phyloP scores from a whole-genome alignment of 2,113 vertebrate genomes.

The Nestor notabilis region DNA sequence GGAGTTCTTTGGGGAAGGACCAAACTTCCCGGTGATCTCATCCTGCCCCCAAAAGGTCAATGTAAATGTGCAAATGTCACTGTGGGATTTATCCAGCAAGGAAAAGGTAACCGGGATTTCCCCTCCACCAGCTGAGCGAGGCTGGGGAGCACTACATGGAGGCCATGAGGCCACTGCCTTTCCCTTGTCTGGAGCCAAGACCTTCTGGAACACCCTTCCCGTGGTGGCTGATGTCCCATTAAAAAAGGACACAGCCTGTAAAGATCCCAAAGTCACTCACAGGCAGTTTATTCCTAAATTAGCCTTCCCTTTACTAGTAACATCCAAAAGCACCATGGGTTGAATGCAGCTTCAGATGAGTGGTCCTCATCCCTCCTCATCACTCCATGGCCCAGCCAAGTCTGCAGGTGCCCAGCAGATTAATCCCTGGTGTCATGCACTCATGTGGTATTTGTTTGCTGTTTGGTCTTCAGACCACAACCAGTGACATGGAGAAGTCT shows the following conservation, averaged over 20 bases:
- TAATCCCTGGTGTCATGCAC: not conserved
- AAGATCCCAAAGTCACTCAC: constrained; percentile 5
- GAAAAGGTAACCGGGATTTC: constrained; percentile 14
- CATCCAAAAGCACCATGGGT: not conserved
- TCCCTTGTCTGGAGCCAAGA: not conserved
- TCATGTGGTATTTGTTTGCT: not conserved
- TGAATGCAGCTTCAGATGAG: not conserved
- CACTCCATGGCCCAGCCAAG: fast-evolving
- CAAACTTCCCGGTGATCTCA: constrained; percentile 18
- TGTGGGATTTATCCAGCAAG: constrained; percentile 10
- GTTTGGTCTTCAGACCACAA: not conserved
- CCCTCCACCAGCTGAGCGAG: not conserved
- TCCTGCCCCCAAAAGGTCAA: not conserved
- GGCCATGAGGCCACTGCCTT: not conserved
- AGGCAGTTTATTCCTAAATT: not conserved
- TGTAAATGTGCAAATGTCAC: constrained; percentile 23
- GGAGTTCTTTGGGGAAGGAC: not conserved
- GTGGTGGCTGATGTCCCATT: not conserved
- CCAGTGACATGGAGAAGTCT: not conserved
- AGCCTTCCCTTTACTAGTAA: not conserved
- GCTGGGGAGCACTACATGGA: not conserved
- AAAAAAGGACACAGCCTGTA: not conserved
- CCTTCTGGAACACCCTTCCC: not conserved
- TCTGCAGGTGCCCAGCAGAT: not conserved
- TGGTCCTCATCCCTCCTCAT: not conserved